A percentile compares a stretch with the other conserved stretches of the same genome.
These are phyloP conservation scores for Haplochromis vanheusdeni DNA, from an alignment of 2,113 vertebrate genomes.

Conservation along the genomic window DNA sequence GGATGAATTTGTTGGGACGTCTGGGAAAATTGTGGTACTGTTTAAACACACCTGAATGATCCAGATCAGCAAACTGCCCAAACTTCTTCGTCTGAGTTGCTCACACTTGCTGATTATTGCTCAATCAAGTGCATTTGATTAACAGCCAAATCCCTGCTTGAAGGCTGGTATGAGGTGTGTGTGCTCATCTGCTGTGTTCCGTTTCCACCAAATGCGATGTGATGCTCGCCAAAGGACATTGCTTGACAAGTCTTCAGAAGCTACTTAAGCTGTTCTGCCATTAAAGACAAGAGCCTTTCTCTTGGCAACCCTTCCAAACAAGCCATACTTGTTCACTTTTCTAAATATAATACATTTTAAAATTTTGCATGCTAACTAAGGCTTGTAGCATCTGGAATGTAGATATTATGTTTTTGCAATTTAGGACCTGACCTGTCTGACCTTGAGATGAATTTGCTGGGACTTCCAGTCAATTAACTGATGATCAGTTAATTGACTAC, in stretches of 20 bases:
- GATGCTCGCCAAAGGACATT: not conserved
- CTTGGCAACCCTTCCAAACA: not conserved
- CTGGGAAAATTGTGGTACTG: accelerated
- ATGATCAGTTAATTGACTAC: not conserved
- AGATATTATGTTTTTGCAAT: not conserved
- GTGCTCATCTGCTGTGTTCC: not conserved
- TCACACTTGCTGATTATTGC: not conserved
- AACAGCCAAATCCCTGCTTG: not conserved
- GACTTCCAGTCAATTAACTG: not conserved
- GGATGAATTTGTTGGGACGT: not conserved
- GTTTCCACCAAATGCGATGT: not conserved
- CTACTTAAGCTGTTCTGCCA: not conserved
- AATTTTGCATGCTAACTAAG: accelerated
- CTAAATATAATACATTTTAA: not conserved
- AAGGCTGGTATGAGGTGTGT: not conserved
- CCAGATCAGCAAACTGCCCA: not conserved
- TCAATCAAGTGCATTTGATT: not conserved
- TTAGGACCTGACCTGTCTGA: not conserved
- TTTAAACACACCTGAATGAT: not conserved
- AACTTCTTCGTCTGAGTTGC: not conserved
- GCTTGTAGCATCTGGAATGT: not conserved
- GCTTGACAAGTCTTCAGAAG: not conserved
- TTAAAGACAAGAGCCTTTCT: not conserved
- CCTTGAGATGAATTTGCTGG: not conserved
- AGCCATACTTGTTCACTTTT: not conserved